phyloP scores from a whole-genome alignment of 2,888 invertebrate species.

The Trissoscelio sp. region DNA sequence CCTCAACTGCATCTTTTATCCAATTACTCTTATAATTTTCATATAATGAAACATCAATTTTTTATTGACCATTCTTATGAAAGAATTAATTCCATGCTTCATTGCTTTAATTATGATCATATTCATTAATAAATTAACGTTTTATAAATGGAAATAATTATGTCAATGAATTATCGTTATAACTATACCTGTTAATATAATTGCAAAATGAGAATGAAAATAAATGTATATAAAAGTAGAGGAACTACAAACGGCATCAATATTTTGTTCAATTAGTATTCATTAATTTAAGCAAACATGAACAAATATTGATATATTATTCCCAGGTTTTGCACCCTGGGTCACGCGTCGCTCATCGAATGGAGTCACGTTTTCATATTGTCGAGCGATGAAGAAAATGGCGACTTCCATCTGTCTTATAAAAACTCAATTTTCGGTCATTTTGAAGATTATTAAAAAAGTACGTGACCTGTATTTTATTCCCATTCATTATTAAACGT shows the following conservation, averaged over 20 bases:
- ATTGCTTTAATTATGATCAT: not conserved
- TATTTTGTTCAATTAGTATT: not conserved
- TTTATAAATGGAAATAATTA: not conserved
- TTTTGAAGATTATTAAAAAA: slow-evolving; percentile 58
- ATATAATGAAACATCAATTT: not conserved
- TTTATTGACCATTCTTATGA: not conserved
- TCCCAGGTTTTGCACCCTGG: slow-evolving; percentile 33
- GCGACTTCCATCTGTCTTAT: slow-evolving; percentile 46
- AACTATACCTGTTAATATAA: not conserved
- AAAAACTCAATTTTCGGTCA: slow-evolving; percentile 54
- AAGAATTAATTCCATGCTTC: not conserved
- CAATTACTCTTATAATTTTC: not conserved
- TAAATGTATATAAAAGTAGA: too few species aligned
- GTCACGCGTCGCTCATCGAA: slow-evolving; percentile 49
- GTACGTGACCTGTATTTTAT: slow-evolving; percentile 52
- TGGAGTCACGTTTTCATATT: slow-evolving; percentile 61
- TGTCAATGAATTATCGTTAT: not conserved
- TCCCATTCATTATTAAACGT: slow-evolving; percentile 22
- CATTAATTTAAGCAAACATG: not conserved
- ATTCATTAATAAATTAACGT: not conserved
- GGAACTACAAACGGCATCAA: too few species aligned
- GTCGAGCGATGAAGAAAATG: slow-evolving; percentile 41
- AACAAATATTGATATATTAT: slow-evolving; percentile 43
- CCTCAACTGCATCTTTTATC: not conserved
- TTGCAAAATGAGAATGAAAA: not conserved